Conservation (phyloP, 2,113 vertebrate genomes). For the Falcunculus frontatus region DNA sequence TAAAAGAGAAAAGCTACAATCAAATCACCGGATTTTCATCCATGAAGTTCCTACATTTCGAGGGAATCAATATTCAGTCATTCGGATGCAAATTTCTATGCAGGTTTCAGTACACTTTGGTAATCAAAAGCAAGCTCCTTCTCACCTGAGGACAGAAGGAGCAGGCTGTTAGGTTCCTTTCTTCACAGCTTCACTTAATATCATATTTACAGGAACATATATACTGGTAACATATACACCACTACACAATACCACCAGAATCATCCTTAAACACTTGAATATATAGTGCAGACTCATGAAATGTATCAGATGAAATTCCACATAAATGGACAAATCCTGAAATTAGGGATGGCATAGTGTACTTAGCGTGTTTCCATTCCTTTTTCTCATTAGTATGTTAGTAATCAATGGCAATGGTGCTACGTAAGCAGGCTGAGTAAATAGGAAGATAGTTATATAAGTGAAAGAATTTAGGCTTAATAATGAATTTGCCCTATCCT, state of each 20-base stretch:
- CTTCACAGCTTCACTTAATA: constrained; percentile 60
- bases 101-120: constrained; percentile 7
- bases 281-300: constrained; percentile 77
- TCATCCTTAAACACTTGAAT: constrained; percentile 88
- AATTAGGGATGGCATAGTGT: constrained; percentile 52
- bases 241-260: constrained; percentile 64
- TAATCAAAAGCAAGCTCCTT: constrained; percentile 53
- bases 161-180: constrained; percentile 36
- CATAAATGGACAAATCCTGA: constrained; percentile 39
- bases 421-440: constrained; percentile 62
- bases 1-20: constrained; percentile 47
- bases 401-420: constrained; percentile 72
- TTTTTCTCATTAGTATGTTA: constrained; percentile 51
- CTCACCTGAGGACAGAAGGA: constrained; percentile 46
- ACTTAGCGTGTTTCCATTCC: constrained; percentile 60
- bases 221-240: constrained; percentile 62
- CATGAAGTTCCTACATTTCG: constrained; percentile 21
- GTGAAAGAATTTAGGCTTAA: constrained; percentile 22
- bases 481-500: constrained; percentile 34
- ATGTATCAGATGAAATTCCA: constrained; percentile 82
- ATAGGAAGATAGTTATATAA: constrained; percentile 9
- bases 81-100: neutral
- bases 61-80: constrained; percentile 64
- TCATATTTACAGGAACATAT: constrained; percentile 54
- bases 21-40: constrained; percentile 38